Evolutionary conservation across 1,140 invertebrate species (phyloP), one percentile per base, ranked within the genome.

Genomic region (Eriocheir sinensis): DNA sequence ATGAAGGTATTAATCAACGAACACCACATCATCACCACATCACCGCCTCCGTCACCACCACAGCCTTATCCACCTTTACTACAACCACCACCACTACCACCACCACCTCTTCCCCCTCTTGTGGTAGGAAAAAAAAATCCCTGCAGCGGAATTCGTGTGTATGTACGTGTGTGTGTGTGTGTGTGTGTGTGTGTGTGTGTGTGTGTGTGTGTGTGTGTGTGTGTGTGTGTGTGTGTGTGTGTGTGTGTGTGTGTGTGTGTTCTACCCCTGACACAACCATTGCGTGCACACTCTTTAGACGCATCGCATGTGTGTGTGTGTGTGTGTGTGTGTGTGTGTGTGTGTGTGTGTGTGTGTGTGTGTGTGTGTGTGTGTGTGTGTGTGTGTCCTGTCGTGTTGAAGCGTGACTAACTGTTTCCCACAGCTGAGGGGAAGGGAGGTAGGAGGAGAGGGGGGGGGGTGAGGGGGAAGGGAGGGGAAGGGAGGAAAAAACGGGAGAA

Each of bases 151-250:
- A 72, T 72, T 72, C 21, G 21, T 21, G 60, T 72, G 60, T 86
- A 34, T 81, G 80, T 81, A 27, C 27, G 80, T 81, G 60, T 72
- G 60, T 72, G 60, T 72, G 60, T 72, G 60, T 72, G 60, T 72
- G 60, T 72, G 60, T 72, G 60, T 72, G 60, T 72, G 60, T 72
- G 60, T 72, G 60, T 72, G 60, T 72, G 60, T 72, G 60, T 72
- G 60, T 72, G 60, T 72, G 60, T 81, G 80, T 86, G 83, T 44
- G 88, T 44, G 88, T 44, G 88, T 44, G 88, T 44, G 88, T 44
- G 88, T 44, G 88, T 60, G 89, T 91, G 41, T 91, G 53, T 91
- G 41, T 91, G 89, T 91, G 41, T 91, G 89, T 91, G 53, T 91
- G 44, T 91, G 44, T 91, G 53, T 91, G 44, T 91, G 41, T 91